Evolutionary conservation across 1,140 invertebrate species (phyloP).

Genomic region (Apocrypta bakeri): DNA sequence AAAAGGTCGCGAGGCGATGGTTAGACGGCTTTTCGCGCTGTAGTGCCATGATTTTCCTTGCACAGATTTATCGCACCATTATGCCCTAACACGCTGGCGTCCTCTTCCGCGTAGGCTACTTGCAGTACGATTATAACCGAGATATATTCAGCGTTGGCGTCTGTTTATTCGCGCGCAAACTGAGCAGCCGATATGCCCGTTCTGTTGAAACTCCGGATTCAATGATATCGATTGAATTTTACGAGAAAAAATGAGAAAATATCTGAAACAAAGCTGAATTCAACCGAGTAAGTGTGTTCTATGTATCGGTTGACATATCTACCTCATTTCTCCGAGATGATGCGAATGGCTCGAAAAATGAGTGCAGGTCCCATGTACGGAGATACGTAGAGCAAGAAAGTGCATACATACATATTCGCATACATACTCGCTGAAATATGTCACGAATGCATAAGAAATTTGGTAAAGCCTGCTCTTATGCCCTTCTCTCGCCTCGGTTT

Average conservation of each 20-base stretch:
- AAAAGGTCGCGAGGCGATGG: neutral
- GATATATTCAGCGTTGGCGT: neutral
- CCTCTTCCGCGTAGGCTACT: neutral
- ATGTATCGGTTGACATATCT: constrained; percentile 19
- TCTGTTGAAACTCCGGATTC: too few relatives aligned
- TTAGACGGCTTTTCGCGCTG: constrained; percentile 3
- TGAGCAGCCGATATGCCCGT: too few relatives aligned
- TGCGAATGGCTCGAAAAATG: neutral
- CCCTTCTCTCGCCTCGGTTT: neutral
- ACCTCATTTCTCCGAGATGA: neutral
- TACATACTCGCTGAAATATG: constrained; percentile 32
- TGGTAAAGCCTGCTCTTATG: constrained; percentile 44
- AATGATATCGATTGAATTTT: neutral
- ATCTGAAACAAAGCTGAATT: neutral
- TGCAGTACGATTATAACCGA: neutral
- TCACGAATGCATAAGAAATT: constrained; percentile 39
- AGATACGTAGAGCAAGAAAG: neutral
- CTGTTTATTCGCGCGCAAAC: neutral
- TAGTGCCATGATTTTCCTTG: neutral
- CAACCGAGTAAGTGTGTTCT: neutral
- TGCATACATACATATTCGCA: too few relatives aligned
- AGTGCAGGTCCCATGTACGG: neutral
- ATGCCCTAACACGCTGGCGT: neutral
- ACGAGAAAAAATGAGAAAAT: too few relatives aligned
- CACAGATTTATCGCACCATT: constrained; percentile 44